Conservation (phyloP, 2,113 vertebrate species). For the Lampris megalopsis region DNA sequence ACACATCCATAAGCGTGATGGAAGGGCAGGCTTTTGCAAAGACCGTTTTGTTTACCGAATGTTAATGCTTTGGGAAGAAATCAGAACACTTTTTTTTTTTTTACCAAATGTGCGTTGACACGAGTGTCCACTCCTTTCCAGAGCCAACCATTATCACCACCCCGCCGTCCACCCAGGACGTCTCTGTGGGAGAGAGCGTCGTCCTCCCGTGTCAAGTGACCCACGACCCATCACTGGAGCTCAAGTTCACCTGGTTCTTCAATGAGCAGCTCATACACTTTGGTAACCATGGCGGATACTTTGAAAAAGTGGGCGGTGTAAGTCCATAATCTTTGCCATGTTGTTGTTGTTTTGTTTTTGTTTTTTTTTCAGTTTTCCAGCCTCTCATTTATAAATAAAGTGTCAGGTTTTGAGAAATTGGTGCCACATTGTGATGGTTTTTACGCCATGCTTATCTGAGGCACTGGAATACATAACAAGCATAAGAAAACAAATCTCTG, state of each 20-base stretch:
- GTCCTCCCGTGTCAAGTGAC: constrained; percentile 95
- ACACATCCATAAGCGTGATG: constrained; percentile 72
- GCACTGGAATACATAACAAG: constrained; percentile 30
- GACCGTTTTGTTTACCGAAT: constrained; percentile 51
- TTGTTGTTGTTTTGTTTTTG: not conserved
- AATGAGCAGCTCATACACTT: constrained; percentile 96
- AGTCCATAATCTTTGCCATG: constrained; percentile 72
- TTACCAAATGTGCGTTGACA: not conserved
- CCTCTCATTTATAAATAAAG: constrained; percentile 12
- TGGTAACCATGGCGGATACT: constrained; percentile 92
- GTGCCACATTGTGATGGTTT: constrained; percentile 12
- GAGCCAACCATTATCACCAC: constrained; percentile 93
- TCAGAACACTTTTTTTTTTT: not conserved
- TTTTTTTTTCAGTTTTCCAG: no score
- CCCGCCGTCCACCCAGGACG: constrained; percentile 90
- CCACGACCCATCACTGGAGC: constrained; percentile 92
- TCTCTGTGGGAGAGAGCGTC: constrained; percentile 95
- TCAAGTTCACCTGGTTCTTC: constrained; percentile 95
- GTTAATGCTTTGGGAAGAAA: constrained; percentile 24
- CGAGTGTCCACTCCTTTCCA: constrained; percentile 64
- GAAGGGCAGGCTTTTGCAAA: constrained; percentile 60
- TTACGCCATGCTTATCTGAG: constrained; percentile 14
- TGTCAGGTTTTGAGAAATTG: constrained; percentile 17
- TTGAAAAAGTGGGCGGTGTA: constrained; percentile 97
- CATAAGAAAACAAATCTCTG: constrained; percentile 17